phyloP scores from a whole-genome alignment of 1,140 invertebrate genomes.

The Pygmarrhopalites habei region DNA sequence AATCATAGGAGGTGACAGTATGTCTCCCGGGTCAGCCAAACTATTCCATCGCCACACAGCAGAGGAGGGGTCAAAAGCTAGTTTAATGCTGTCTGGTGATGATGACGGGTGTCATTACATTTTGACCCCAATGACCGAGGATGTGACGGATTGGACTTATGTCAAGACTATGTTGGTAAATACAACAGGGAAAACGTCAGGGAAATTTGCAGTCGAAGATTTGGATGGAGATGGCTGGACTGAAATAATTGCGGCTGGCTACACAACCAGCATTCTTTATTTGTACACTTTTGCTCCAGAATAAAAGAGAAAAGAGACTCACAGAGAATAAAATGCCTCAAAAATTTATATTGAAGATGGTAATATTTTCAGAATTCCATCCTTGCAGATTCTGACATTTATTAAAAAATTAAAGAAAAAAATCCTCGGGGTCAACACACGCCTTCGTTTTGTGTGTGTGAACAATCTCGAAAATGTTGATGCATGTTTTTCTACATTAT shows the following conservation, averaged over 20 bases:
- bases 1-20: slow-evolving; percentile 37
- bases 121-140: slow-evolving; percentile 40
- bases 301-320: no score
- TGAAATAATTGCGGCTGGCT: slow-evolving; percentile 44
- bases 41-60: slow-evolving; percentile 39
- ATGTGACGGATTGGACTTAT: slow-evolving; percentile 42
- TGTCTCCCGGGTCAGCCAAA: slow-evolving; percentile 41
- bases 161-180: slow-evolving; percentile 35
- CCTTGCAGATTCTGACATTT: no score
- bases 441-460: no score
- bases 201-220: slow-evolving; percentile 41
- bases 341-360: no score
- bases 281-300: slow-evolving; percentile 41
- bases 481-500: no score
- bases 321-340: no score
- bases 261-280: slow-evolving; percentile 41
- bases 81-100: slow-evolving; percentile 44
- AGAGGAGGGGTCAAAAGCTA: slow-evolving; percentile 40
- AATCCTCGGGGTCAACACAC: no score
- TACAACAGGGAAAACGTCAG: slow-evolving; percentile 28
- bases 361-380: no score
- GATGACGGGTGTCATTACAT: slow-evolving; percentile 45
- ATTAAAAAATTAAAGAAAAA: no score
- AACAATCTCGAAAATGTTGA: no score
- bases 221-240: slow-evolving; percentile 44